Evolutionary conservation across 1,140 invertebrate species (phyloP), one percentile per base, ranked within the genome.

Genomic region (Laodelphax striatellus): DNA sequence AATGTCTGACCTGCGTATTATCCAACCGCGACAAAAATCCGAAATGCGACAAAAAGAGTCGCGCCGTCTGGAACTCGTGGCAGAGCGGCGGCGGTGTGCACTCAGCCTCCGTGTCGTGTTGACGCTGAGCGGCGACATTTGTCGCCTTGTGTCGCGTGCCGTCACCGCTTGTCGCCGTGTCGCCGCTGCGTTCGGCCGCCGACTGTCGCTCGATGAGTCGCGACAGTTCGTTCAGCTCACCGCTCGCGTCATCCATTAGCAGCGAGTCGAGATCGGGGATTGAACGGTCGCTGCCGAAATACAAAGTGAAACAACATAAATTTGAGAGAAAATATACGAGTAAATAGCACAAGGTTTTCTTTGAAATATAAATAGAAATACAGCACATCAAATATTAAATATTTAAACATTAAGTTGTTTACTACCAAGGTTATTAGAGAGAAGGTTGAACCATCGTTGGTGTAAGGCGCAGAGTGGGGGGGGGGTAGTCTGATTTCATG

Each of bases 1-100:
- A n/a, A n/a, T n/a, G n/a, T 11, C 31, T 58, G 19, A 64, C 65
- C 24, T 66, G 62, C 22, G 46, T 62, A 34, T 58, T 62, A 60
- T 66, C 67, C 14, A 68, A 50, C 55, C 66, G 65, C 14, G 66
- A 64, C 1, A 97, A 76, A 67, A 95, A 90, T 5, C 94, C 94
- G 73, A 97, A 94, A 73, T 98, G 92, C 14, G 92, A 94, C 1
- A 98, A 75, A 72, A 98, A 94, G 0, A 98, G 72, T 61, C 95
- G 78, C 1, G 94, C 91, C 0, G 94, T 95, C 77, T 97, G 92
- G 72, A 95, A 96, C 69, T 96, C 91, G 57, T 93, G 85, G 62
- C 87, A 88, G 1, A 87, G 82, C 10, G 84, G 77, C 0, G 94
- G 94, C 14, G 91, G 85, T 11, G 82, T 77, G 69, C 88, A 92